Evolutionary conservation across 2,113 vertebrate species (phyloP).

Genomic region (Eclectus roratus): DNA sequence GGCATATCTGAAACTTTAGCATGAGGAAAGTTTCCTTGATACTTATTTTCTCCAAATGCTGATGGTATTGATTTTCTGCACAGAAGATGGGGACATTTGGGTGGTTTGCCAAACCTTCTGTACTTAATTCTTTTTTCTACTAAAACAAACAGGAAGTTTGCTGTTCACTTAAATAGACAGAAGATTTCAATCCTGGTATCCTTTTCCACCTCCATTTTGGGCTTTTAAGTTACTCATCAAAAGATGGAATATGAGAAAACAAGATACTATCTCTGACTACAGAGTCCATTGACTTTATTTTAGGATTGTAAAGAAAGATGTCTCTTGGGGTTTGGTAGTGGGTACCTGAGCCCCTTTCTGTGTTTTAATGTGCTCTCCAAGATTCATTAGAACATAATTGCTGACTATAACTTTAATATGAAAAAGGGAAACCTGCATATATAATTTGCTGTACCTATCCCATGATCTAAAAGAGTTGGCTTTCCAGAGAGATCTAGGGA

Average conservation of each 20-base stretch:
- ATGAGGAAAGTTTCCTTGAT: background rate
- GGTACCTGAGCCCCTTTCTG: background rate
- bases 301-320: background rate
- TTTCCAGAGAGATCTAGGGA: background rate
- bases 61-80: background rate
- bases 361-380: background rate
- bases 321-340: background rate
- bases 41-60: background rate
- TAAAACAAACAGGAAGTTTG: background rate
- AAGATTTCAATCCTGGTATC: background rate
- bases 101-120: background rate
- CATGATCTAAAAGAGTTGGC: background rate
- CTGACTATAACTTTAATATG: background rate
- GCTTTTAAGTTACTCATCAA: background rate
- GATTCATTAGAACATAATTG: background rate
- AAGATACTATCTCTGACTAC: background rate
- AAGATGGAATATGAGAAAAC: background rate
- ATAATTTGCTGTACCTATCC: background rate
- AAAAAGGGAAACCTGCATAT: background rate
- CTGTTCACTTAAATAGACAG: background rate
- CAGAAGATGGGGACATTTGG: background rate
- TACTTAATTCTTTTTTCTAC: background rate
- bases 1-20: background rate
- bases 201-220: background rate
- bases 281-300: background rate